phyloP scores from a whole-genome alignment of 2,888 invertebrate species.

The Thumatha senex region DNA sequence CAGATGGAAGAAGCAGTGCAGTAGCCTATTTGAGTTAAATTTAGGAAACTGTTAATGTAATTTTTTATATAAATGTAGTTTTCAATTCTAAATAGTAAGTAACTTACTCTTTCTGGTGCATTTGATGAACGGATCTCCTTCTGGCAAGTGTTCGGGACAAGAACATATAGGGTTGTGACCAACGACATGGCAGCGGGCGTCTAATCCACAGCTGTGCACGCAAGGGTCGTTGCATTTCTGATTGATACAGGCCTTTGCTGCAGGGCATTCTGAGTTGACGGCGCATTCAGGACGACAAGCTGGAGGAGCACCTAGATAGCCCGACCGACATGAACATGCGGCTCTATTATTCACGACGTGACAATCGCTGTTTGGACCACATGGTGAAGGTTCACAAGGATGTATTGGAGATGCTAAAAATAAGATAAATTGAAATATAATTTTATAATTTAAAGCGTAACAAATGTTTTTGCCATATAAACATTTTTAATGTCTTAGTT shows the following conservation, averaged over 20 bases:
- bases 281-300: conserved; percentile 90
- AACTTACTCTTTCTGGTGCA: conserved; percentile 82
- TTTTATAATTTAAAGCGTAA: not conserved
- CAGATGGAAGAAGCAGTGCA: too few species aligned
- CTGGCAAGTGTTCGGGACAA: conserved; percentile 85
- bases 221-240: conserved; percentile 91
- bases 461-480: too few species aligned
- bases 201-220: conserved; percentile 89
- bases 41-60: too few species aligned
- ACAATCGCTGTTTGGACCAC: conserved; percentile 90
- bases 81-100: not conserved
- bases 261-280: conserved; percentile 89
- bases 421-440: not conserved
- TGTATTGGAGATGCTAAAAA: conserved; percentile 57
- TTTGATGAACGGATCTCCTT: conserved; percentile 91
- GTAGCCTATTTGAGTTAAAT: too few species aligned
- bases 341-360: conserved; percentile 87
- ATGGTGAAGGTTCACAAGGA: conserved; percentile 90
- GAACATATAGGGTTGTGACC: conserved; percentile 92
- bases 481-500: too few species aligned
- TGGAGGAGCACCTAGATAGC: conserved; percentile 89
- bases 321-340: conserved; percentile 88
- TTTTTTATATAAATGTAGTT: too few species aligned
- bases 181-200: conserved; percentile 90
- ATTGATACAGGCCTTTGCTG: conserved; percentile 88